Evolutionary conservation across 2,113 vertebrate species (phyloP).

Genomic region (Mesocricetus auratus): DNA sequence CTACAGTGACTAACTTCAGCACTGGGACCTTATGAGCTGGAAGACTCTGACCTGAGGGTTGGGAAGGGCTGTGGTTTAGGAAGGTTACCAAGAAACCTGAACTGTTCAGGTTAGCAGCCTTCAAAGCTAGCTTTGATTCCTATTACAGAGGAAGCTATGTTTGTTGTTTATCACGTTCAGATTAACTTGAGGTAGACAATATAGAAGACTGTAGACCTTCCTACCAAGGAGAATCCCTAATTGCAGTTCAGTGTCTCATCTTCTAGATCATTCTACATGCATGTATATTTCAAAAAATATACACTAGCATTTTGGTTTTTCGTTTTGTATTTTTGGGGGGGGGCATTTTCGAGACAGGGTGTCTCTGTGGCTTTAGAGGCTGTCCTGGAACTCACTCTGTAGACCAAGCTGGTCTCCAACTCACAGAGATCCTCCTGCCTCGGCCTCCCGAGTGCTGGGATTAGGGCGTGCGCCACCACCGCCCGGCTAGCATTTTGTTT

Average conservation of each 20-base stretch:
- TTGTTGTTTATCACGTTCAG: slow-evolving; percentile 31
- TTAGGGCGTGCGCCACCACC: too few species aligned
- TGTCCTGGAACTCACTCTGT: too few species aligned
- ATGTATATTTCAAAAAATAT: not conserved
- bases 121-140: not conserved
- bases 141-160: not conserved
- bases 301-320: not conserved
- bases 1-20: not conserved
- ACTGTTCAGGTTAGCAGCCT: not conserved
- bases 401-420: too few species aligned
- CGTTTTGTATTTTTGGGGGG: too few species aligned
- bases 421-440: too few species aligned
- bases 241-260: not conserved
- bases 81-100: not conserved
- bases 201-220: not conserved
- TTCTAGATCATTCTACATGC: not conserved
- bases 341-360: too few species aligned
- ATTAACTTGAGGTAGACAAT: not conserved
- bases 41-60: not conserved
- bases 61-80: not conserved
- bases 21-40: not conserved
- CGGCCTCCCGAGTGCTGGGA: too few species aligned
- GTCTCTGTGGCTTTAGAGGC: too few species aligned
- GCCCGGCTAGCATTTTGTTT: not conserved
- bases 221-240: not conserved